Evolutionary conservation across 2,797 vertebrate species (phyloP).

Genomic region (Siniperca scherzeri): DNA sequence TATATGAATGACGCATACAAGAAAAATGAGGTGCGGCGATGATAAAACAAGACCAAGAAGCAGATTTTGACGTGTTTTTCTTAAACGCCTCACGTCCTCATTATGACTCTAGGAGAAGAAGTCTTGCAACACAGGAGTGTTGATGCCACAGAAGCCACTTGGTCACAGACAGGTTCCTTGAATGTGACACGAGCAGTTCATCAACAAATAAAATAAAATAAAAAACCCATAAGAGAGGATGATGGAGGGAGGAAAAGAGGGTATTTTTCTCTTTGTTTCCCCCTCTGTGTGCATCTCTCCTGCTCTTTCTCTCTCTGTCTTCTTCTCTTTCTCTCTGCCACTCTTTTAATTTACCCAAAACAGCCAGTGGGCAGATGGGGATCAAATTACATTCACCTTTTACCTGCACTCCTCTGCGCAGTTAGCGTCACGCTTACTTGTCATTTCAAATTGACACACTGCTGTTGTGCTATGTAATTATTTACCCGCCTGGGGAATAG

Average conservation of each 20-base stretch:
- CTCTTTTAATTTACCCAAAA: constrained; percentile 60
- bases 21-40: background rate
- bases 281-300: background rate
- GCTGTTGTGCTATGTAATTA: constrained; percentile 76
- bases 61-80: background rate
- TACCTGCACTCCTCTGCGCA: constrained; percentile 71
- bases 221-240: background rate
- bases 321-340: background rate
- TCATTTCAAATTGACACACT: constrained; percentile 72
- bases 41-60: background rate
- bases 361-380: constrained; percentile 70
- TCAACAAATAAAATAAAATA: background rate
- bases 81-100: background rate
- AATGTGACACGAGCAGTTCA: constrained; percentile 1
- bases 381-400: constrained; percentile 72
- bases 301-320: background rate
- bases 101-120: background rate
- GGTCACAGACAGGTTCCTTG: background rate
- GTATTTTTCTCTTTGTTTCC: background rate
- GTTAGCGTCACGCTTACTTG: constrained; percentile 73
- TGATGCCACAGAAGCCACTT: background rate
- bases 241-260: background rate
- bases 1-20: background rate
- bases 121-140: background rate
- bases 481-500: constrained; percentile 64